These are phyloP conservation scores for Aphelenchoides bicaudatus DNA, from an alignment of 2,888 invertebrate species.

Conservation along the genomic window DNA sequence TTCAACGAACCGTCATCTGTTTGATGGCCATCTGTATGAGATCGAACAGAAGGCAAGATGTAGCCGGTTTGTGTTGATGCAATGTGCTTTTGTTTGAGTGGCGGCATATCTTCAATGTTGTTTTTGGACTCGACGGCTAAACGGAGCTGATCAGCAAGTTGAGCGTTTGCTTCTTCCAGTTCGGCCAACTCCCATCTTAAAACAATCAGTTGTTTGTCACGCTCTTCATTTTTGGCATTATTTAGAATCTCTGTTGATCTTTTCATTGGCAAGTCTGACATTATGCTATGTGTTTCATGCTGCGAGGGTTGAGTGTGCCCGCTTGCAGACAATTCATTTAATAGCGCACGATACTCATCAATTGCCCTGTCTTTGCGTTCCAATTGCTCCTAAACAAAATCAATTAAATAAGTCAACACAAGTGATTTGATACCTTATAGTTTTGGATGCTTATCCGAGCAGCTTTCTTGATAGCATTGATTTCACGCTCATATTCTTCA, in stretches of 20 bases:
- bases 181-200: slow-evolving; percentile 24
- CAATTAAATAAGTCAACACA: neutral
- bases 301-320: neutral
- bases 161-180: slow-evolving; percentile 27
- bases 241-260: slow-evolving; percentile 16
- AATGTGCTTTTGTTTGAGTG: too few relatives aligned
- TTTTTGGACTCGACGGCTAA: neutral
- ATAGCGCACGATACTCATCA: slow-evolving; percentile 40
- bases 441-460: slow-evolving; percentile 45
- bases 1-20: too few relatives aligned
- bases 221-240: slow-evolving; percentile 24
- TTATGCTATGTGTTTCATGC: neutral
- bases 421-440: slow-evolving; percentile 43
- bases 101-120: too few relatives aligned
- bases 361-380: slow-evolving; percentile 45
- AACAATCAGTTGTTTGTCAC: slow-evolving; percentile 16
- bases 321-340: slow-evolving; percentile 25
- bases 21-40: too few relatives aligned
- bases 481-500: slow-evolving; percentile 39
- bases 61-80: too few relatives aligned
- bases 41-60: too few relatives aligned
- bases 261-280: slow-evolving; percentile 11
- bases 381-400: slow-evolving; percentile 34
- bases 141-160: slow-evolving; percentile 22
- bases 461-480: slow-evolving; percentile 41